Base-by-base conservation (phyloP, 2,888 invertebrate species). In the Hyppa rectilinea region DNA sequence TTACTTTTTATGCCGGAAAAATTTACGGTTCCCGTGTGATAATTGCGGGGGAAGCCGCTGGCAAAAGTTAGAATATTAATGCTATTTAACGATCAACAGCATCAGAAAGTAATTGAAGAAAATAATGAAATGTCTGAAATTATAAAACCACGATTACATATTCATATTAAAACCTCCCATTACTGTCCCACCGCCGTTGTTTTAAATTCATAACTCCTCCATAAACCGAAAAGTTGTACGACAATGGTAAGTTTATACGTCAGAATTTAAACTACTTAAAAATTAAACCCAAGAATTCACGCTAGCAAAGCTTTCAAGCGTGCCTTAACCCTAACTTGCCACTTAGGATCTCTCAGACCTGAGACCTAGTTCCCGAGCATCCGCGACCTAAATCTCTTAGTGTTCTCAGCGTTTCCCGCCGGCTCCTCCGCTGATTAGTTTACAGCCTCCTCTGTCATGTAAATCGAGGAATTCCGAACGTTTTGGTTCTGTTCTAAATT, bases 321-420 rank as follows among this genome's bases (percentile, higher is more conserved):
- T 75, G 71, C 62, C 59, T 86, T 87, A 88, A 88, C 90, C 88
- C 88, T 88, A 79, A 79, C 78, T 71, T 75, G 81, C 81, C 75
- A 79, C 76, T 84, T 82, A 82, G 63, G 72, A 80, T 78, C 71
- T 65, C 67, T 60, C 55, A 75, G 77, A 65, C 83, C 85, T 71
- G 78, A 77, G 77, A 69, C 83, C 85, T 71, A 82, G 75, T 81
- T 83, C 26, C 85, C 78, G 83, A 90, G 82, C 86, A 87, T 85
- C 86, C 85, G 78, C 88, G 92, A 91, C 93, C 92, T 87, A 89
- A 87, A 91, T 93, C 69, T 43, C 60, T 59, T 61, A 77, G 63
- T 72, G 60, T 65, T 76, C 83, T 85, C 75, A 80, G 71, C 80
- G 62, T 68, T 74, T 71, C 77, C 50, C 60, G 23, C 75, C 66